Evolutionary conservation across 1,140 invertebrate species (phyloP).

Genomic region (Psix sp.): DNA sequence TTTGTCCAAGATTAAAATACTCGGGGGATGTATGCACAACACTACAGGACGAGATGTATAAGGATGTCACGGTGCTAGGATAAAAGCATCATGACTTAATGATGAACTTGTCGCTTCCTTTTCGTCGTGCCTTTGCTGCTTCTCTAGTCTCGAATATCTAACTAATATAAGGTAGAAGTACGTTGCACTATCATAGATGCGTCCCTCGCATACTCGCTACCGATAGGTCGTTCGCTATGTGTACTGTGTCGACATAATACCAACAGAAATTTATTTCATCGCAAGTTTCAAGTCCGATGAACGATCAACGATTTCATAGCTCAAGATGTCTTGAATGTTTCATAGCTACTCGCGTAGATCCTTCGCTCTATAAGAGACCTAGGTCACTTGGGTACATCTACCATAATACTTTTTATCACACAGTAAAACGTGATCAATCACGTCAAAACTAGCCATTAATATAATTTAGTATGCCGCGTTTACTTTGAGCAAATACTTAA

Average conservation of each 20-base stretch:
- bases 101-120: slow-evolving; percentile 66
- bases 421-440: slow-evolving; percentile 6
- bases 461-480: too few relatives aligned
- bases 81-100: slow-evolving; percentile 76
- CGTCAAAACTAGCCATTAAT: not conserved
- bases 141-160: slow-evolving; percentile 50
- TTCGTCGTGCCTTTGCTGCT: slow-evolving; percentile 53
- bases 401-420: slow-evolving; percentile 29
- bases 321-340: slow-evolving; percentile 33
- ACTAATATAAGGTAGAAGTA: slow-evolving; percentile 49
- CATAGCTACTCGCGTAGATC: slow-evolving; percentile 36
- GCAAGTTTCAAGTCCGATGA: slow-evolving; percentile 42
- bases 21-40: slow-evolving; percentile 41
- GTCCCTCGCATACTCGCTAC: slow-evolving; percentile 28
- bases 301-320: slow-evolving; percentile 46
- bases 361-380: slow-evolving; percentile 3
- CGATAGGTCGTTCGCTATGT: slow-evolving; percentile 45
- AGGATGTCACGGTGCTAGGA: slow-evolving; percentile 63
- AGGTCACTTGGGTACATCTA: slow-evolving; percentile 27
- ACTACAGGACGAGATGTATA: slow-evolving; percentile 49
- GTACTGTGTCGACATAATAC: slow-evolving; percentile 43
- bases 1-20: slow-evolving; percentile 45
- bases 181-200: slow-evolving; percentile 31
- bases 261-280: slow-evolving; percentile 52
- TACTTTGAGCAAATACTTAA: too few relatives aligned